Evolutionary conservation across 2,113 vertebrate genomes (phyloP), one percentile per base, ranked within the genome.

Genomic region (Eptesicus fuscus): DNA sequence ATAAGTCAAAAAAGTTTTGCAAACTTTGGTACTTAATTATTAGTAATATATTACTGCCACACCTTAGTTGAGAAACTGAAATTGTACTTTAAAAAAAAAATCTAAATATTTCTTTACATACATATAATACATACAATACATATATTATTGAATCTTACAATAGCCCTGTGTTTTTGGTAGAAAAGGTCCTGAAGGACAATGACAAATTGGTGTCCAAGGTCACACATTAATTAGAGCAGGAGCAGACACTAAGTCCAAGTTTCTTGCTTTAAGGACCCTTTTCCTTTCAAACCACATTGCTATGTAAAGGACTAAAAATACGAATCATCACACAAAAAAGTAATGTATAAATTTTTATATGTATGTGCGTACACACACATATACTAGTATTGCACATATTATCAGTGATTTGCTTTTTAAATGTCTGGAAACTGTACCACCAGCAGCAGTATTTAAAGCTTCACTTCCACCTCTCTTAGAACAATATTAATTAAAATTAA

Each of bases 401-500:
- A 14, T 40, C 23, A 87, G 3, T 94, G 74, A 82, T 16, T 42
- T 40, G 77, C 6, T 70, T 25, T 56, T 80, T 83, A 79, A 79
- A 83, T 93, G 65, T 65, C 32, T 85, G 47, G 94, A 86, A 86
- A 65, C 23, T 92, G 2, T 49, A 83, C 37, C 71, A 37, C 74
- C 37, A 78, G 37, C 42, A 94, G 32, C 65, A 94, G 37, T 80
- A 88, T 25, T 22, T 90, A 80, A 88, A 71, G 35, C 37, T 87
- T 79, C 32, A 74, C 10, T 78, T 78, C 22, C 37, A 74, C 65
- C 3, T 87, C 35, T 90, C 12, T 70, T 92, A 83, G 2, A 17
- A 76, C 83, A 88, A 85, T 7, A 11, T 80, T 85, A 91, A 37
- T 59, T 95, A 88, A 95, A 83, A 90, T 84, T 42, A 90, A 23